Evolutionary conservation across 2,113 vertebrate species (phyloP).

Genomic region (Speoplatyrhinus poulsoni): DNA sequence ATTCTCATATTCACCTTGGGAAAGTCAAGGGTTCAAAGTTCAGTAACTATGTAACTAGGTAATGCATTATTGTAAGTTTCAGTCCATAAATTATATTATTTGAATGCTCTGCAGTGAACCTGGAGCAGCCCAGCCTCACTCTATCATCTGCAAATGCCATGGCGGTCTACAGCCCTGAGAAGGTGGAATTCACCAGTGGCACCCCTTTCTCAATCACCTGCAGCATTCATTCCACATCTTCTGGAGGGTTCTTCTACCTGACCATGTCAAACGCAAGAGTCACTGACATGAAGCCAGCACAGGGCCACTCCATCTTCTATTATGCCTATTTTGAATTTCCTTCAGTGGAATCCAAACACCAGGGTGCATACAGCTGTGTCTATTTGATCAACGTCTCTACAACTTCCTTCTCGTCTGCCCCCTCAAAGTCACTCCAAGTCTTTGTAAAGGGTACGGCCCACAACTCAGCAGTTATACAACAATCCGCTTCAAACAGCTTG

Average conservation of each 20-base stretch:
- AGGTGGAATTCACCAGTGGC: constrained; percentile 47
- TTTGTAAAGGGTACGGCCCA: constrained; percentile 44
- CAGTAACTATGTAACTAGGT: background rate
- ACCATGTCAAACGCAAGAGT: constrained; percentile 16
- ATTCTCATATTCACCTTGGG: background rate
- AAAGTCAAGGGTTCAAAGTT: background rate
- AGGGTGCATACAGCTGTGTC: constrained; percentile 55
- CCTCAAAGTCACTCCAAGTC: constrained; percentile 57
- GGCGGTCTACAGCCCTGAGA: constrained; percentile 58
- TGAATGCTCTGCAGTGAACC: constrained; percentile 39
- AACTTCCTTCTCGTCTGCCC: constrained; percentile 29
- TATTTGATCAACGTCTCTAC: constrained; percentile 59
- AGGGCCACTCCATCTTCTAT: constrained; percentile 49
- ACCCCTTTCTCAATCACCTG: constrained; percentile 58
- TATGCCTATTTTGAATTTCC: constrained; percentile 59
- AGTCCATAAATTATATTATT: background rate
- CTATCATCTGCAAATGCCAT: constrained; percentile 51
- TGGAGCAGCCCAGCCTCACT: constrained; percentile 61
- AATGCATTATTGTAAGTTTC: background rate
- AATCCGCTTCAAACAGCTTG: background rate
- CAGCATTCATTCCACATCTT: constrained; percentile 45
- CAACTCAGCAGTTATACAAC: background rate
- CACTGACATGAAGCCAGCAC: background rate
- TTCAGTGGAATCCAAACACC: constrained; percentile 26
- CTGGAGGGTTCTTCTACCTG: constrained; percentile 55